Conservation (phyloP, 1,140 invertebrate genomes). For the Anastrepha ludens region DNA sequence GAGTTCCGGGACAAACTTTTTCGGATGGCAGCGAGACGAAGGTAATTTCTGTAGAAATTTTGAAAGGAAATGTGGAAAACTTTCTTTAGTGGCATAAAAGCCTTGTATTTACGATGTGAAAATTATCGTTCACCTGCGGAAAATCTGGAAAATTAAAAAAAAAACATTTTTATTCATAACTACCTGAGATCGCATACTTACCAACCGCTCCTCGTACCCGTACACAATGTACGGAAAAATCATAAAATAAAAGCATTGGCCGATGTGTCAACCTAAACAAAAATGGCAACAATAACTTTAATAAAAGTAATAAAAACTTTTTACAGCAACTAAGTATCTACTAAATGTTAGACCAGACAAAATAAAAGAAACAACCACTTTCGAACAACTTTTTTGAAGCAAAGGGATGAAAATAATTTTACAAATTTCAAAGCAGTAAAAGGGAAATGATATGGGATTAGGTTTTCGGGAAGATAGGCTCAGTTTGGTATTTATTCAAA, state of each 20-base stretch:
- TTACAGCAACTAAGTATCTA: not conserved
- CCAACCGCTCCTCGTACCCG: too few relatives aligned
- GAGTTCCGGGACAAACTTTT: too few relatives aligned
- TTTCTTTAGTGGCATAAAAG: too few relatives aligned
- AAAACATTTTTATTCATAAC: too few relatives aligned
- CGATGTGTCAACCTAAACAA: slow-evolving; percentile 2
- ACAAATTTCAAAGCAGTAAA: not conserved
- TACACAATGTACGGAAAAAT: too few relatives aligned
- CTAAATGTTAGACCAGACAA: not conserved
- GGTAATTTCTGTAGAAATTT: too few relatives aligned
- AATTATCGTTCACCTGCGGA: too few relatives aligned
- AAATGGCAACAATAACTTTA: not conserved
- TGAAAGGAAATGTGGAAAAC: too few relatives aligned
- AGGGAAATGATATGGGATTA: not conserved
- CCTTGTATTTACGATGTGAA: too few relatives aligned
- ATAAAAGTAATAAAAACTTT: slow-evolving; percentile 10
- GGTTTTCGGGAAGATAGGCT: not conserved
- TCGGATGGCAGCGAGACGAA: too few relatives aligned
- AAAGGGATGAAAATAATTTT: not conserved
- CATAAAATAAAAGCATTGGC: not conserved
- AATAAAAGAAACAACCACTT: not conserved
- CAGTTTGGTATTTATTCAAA: not conserved
- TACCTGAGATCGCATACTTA: too few relatives aligned
- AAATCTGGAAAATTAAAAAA: too few relatives aligned
- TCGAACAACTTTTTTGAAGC: not conserved